Evolutionary conservation across 2,797 vertebrate species (phyloP).

Genomic region (Bryconaethiops microstoma): DNA sequence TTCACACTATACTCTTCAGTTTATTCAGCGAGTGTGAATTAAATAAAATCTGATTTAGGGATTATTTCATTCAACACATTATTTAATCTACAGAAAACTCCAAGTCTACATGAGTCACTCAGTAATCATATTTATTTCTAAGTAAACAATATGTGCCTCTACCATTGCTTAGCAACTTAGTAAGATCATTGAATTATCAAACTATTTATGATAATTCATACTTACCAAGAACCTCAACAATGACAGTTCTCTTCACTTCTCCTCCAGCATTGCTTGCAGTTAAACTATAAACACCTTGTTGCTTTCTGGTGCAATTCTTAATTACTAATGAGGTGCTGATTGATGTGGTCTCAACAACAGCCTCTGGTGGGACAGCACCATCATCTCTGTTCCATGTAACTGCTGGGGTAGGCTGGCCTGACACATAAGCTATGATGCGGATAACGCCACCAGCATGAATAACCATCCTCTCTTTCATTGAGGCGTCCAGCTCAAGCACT

Average conservation of each 20-base stretch:
- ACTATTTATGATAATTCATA: too few relatives aligned
- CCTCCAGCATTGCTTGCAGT: slow-evolving; percentile 94
- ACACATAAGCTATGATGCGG: slow-evolving; percentile 95
- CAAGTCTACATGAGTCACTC: too few relatives aligned
- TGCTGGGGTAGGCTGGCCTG: slow-evolving; percentile 91
- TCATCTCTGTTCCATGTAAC: slow-evolving; percentile 91
- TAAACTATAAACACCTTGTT: slow-evolving; percentile 94
- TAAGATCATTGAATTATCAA: too few relatives aligned
- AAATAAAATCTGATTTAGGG: too few relatives aligned
- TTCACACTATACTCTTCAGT: slow-evolving; percentile 56
- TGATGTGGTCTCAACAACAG: slow-evolving; percentile 88
- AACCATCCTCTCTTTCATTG: slow-evolving; percentile 94
- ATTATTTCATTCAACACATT: too few relatives aligned
- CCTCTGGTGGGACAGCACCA: slow-evolving; percentile 88
- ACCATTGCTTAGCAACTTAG: too few relatives aligned
- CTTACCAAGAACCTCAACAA: slow-evolving; percentile 94
- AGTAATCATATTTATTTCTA: too few relatives aligned
- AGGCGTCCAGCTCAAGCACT: slow-evolving; percentile 94
- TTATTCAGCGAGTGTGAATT: too few relatives aligned
- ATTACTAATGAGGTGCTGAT: slow-evolving; percentile 96
- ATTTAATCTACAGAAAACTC: too few relatives aligned
- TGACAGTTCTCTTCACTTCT: slow-evolving; percentile 92
- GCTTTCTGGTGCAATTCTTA: slow-evolving; percentile 90
- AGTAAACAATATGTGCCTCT: too few relatives aligned
- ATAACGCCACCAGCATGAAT: slow-evolving; percentile 97